Conservation (phyloP, 2,797 vertebrate species). For the Sphaeramia orbicularis region DNA sequence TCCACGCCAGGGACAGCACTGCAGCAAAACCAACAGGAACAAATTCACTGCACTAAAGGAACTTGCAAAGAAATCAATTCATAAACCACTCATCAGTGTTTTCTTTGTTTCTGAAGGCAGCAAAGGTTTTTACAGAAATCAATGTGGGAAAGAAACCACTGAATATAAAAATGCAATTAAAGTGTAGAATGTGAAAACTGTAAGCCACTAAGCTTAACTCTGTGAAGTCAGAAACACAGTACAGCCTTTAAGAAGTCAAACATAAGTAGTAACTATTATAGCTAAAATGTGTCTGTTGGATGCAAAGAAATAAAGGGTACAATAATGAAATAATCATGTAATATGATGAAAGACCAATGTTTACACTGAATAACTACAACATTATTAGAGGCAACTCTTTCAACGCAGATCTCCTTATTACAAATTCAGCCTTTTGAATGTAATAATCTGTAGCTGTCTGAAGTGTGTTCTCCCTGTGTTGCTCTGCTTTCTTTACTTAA, state of each 20-base stretch:
- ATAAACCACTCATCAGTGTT: no score
- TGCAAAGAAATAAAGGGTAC: neutral
- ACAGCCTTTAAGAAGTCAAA: neutral
- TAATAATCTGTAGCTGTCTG: conserved; percentile 41
- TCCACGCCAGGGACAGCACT: conserved; percentile 45
- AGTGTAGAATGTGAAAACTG: neutral
- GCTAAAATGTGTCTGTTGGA: neutral
- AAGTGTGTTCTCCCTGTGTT: conserved; percentile 1
- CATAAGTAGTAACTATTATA: neutral
- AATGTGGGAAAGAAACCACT: conserved; percentile 10
- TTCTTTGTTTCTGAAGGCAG: conserved; percentile 14
- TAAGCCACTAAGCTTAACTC: neutral
- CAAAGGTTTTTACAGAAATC: conserved; percentile 24
- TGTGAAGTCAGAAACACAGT: neutral
- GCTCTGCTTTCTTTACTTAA: conserved; percentile 10
- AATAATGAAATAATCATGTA: neutral
- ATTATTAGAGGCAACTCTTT: neutral
- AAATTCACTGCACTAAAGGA: conserved; percentile 33
- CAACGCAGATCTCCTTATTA: conserved; percentile 8
- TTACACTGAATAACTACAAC: conserved; percentile 15
- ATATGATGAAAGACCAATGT: neutral
- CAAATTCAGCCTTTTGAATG: conserved; percentile 25
- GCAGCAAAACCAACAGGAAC: conserved; percentile 41
- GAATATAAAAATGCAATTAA: conserved; percentile 3
- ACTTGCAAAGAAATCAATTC: conserved; percentile 10